Conservation (phyloP, 2,888 invertebrate genomes). For the Tanypteryx hageni region DNA sequence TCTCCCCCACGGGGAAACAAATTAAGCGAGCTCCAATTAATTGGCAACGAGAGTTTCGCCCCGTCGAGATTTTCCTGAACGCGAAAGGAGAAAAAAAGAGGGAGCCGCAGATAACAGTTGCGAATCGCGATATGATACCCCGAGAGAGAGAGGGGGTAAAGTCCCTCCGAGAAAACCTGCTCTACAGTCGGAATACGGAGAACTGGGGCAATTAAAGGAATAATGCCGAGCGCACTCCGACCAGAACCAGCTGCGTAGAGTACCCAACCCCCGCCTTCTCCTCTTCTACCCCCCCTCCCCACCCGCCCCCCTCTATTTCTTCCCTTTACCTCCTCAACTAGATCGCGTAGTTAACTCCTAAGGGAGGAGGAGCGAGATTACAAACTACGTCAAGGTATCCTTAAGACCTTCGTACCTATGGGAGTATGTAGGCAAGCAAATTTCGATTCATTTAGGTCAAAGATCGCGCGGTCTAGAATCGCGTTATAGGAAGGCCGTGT, state of each 20-base stretch:
- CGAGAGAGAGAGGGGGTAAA: neutral
- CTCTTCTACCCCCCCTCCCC: neutral
- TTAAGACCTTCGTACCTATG: no score
- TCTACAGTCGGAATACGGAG: neutral
- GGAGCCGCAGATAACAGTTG: neutral
- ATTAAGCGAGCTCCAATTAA: neutral
- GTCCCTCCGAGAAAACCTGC: neutral
- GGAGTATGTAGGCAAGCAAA: no score
- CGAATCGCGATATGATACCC: constrained; percentile 18
- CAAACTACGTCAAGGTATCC: no score
- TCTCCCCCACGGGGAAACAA: neutral
- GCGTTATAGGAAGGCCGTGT: no score
- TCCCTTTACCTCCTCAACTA: neutral
- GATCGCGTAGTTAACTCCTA: no score
- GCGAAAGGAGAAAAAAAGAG: neutral
- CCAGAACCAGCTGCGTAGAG: constrained; percentile 11
- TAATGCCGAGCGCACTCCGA: neutral
- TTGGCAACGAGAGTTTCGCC: neutral
- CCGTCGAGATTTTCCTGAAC: neutral
- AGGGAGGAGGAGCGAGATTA: neutral
- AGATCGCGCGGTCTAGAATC: no score
- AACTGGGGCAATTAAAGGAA: constrained; percentile 13
- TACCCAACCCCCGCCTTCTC: neutral
- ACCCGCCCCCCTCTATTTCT: neutral
- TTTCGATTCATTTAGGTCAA: no score